These are phyloP conservation scores for Melieria picta DNA, from an alignment of 2,888 invertebrate genomes.

Conservation along the genomic window DNA sequence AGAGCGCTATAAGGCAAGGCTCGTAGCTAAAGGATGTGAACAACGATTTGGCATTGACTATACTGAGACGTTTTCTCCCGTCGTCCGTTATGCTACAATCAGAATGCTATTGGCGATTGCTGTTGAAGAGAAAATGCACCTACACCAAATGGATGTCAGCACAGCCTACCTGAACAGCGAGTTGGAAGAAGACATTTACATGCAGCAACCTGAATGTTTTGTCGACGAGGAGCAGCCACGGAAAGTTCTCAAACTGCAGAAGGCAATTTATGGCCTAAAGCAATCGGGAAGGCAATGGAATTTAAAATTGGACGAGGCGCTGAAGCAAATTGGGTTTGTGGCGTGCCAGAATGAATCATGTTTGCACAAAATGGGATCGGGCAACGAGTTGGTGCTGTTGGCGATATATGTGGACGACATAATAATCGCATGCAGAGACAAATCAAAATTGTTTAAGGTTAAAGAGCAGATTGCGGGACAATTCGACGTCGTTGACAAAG, in stretches of 20 bases:
- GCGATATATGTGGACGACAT: conserved; percentile 38
- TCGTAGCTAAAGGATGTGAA: conserved; percentile 36
- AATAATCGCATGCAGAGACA: conserved; percentile 25
- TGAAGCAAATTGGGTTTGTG: conserved; percentile 25
- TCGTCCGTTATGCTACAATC: conserved; percentile 20
- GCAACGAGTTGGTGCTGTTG: conserved; percentile 18
- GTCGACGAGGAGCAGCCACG: conserved; percentile 20
- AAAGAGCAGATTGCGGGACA: conserved; percentile 11
- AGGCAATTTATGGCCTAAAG: conserved; percentile 45
- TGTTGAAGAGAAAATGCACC: conserved; percentile 30
- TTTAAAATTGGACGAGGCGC: conserved; percentile 27
- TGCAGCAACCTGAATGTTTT: conserved; percentile 37
- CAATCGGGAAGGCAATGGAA: conserved; percentile 44
- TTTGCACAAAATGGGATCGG: conserved; percentile 29
- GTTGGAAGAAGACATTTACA: conserved; percentile 37
- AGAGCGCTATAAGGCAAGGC: conserved; percentile 36
- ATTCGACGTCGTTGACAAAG: background rate
- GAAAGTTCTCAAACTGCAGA: conserved; percentile 38
- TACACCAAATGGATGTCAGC: conserved; percentile 40
- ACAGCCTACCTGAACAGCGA: conserved; percentile 38
- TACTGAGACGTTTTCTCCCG: conserved; percentile 39
- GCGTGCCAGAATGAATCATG: conserved; percentile 38
- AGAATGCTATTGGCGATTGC: conserved; percentile 37
- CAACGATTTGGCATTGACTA: conserved; percentile 33
- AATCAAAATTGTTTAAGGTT: background rate